These are phyloP conservation scores for Papilio xuthus DNA, from an alignment of 1,140 invertebrate genomes.

Conservation along the genomic window DNA sequence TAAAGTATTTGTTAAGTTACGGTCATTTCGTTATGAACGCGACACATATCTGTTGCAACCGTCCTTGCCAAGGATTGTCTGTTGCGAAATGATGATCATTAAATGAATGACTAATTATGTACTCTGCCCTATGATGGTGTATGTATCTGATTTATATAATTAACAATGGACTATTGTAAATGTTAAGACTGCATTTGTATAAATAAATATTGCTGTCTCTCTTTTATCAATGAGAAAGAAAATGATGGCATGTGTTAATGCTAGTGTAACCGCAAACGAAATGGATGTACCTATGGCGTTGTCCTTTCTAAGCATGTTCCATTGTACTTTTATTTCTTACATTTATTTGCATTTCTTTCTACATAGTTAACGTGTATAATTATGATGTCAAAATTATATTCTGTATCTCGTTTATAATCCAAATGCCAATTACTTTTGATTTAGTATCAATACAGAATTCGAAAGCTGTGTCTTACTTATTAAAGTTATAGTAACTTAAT, in stretches of 20 bases:
- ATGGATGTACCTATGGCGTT: not conserved
- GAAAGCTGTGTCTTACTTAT: not conserved
- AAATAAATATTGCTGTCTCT: too few relatives aligned
- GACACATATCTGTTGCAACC: constrained; percentile 40
- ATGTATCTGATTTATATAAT: not conserved
- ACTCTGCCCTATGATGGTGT: constrained; percentile 50
- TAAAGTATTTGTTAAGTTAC: constrained; percentile 10
- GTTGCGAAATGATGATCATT: constrained; percentile 51
- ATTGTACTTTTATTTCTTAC: not conserved
- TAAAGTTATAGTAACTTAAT: too few relatives aligned
- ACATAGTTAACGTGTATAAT: not conserved
- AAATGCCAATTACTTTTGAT: not conserved
- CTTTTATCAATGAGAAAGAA: too few relatives aligned
- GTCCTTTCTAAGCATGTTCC: not conserved
- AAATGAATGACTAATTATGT: constrained; percentile 47
- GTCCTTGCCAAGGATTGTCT: constrained; percentile 53
- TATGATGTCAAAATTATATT: not conserved
- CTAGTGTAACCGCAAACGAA: not conserved
- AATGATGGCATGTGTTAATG: not conserved
- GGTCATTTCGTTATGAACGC: constrained; percentile 28
- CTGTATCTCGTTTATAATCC: not conserved
- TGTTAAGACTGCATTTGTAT: too few relatives aligned
- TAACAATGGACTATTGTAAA: constrained; percentile 11
- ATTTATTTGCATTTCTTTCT: not conserved
- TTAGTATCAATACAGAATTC: not conserved